phyloP scores from a whole-genome alignment of 2,888 invertebrate species.

The Meiosimyza platycephala region DNA sequence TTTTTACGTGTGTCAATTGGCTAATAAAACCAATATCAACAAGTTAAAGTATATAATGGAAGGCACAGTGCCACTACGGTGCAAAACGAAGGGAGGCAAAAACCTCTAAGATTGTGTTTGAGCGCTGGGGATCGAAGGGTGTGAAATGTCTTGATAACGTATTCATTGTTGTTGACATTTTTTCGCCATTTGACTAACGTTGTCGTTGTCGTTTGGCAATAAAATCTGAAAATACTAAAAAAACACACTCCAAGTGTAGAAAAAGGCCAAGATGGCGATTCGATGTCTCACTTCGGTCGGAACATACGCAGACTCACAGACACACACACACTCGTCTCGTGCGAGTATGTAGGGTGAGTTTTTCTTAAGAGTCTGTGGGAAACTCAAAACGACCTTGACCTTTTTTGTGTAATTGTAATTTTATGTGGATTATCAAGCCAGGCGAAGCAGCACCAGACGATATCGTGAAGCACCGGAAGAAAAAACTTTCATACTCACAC shows the following conservation, averaged over 20 bases:
- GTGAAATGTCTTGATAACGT: conserved; percentile 51
- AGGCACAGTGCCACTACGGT: neutral
- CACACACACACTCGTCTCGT: conserved; percentile 28
- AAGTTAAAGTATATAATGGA: neutral
- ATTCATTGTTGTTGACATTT: conserved; percentile 55
- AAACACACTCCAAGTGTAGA: neutral
- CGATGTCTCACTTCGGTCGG: conserved; percentile 29
- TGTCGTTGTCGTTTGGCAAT: conserved; percentile 57
- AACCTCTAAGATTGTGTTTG: conserved; percentile 12
- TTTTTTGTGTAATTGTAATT: conserved; percentile 57
- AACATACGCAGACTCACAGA: conserved; percentile 25
- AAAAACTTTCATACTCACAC: conserved; percentile 20
- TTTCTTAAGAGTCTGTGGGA: conserved; percentile 30
- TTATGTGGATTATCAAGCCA: conserved; percentile 63
- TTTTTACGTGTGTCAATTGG: conserved; percentile 47
- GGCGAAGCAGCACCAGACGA: conserved; percentile 42
- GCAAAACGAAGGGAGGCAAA: neutral
- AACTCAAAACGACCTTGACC: conserved; percentile 52
- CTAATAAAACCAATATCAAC: conserved; percentile 9
- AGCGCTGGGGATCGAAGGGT: conserved; percentile 43
- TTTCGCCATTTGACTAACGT: conserved; percentile 23
- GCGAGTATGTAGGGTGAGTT: conserved; percentile 15
- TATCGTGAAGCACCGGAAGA: conserved; percentile 40
- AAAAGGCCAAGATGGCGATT: conserved; percentile 17
- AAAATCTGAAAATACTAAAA: conserved; percentile 50